Evolutionary conservation across 2,113 vertebrate species (phyloP), one percentile per base, ranked within the genome.

Genomic region (Xyrauchen texanus): DNA sequence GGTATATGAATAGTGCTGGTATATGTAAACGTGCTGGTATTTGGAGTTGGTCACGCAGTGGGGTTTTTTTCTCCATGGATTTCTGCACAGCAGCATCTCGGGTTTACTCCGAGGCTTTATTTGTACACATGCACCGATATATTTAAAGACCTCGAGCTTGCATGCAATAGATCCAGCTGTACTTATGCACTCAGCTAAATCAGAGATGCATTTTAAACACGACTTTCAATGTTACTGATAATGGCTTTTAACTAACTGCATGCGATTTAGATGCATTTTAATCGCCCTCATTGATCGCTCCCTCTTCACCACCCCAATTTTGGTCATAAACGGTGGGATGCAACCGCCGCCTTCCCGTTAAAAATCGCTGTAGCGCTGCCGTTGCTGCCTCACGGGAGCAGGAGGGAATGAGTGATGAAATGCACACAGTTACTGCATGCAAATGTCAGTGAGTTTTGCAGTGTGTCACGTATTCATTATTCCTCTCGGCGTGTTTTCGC

Each of bases 401-500:
- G 47, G 53, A 49, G 10, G 49, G 57, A n/a, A 72, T 47, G 10
- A 44, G 72, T 55, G 52, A 58, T 76, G 46, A 74, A 69, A 62
- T 65, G 51, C 34, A 34, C 8, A 52, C 81, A 73, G 52, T 11
- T 53, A 21, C 69, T 62, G 81, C 78, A 76, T 79, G 58, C 60
- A 79, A 76, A 82, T 82, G 66, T 65, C 46, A 71, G n/a, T 47
- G 72, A 53, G 57, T 77, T 82, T 34, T 71, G 80, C 13, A 46
- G 80, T 49, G 61, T 73, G 71, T 76, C 70, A 82, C 49, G 57
- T 76, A 63, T 61, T 64, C 53, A 55, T 49, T 12, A 52, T 65
- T 76, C 62, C 62, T 65, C 13, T 65, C 34, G 8, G 62, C 13
- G 3, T 55, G 52, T 44, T 77, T 53, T 55, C 8, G 51, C 13